These are phyloP conservation scores for Anolis carolinensis DNA, from an alignment of 2,113 vertebrate species.

Conservation along the genomic window DNA sequence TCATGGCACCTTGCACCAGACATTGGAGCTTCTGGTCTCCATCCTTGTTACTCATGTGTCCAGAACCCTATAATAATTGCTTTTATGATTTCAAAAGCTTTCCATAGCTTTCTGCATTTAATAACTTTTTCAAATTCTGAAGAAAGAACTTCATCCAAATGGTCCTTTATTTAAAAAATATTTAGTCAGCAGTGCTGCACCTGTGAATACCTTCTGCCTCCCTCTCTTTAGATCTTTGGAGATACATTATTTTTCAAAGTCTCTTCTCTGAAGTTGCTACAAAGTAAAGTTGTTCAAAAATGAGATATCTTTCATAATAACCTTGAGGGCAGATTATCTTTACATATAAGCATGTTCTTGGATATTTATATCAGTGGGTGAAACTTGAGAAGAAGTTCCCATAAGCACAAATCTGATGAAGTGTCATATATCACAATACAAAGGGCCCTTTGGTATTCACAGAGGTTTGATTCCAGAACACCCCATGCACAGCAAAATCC, in stretches of 20 bases:
- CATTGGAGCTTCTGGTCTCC: too few relatives aligned
- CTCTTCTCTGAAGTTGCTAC: not conserved
- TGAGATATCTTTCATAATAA: not conserved
- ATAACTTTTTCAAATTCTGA: not conserved
- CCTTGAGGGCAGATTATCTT: not conserved
- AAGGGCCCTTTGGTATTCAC: too few relatives aligned
- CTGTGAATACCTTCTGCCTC: not conserved
- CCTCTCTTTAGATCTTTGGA: not conserved
- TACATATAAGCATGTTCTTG: not conserved
- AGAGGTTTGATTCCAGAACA: too few relatives aligned
- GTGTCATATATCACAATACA: not conserved
- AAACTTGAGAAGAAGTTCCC: not conserved
- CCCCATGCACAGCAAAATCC: too few relatives aligned
- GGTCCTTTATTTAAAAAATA: not conserved
- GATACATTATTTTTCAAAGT: not conserved
- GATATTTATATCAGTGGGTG: not conserved
- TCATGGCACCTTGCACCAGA: too few relatives aligned
- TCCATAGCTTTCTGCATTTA: not conserved
- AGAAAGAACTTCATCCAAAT: not conserved
- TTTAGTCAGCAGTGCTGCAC: not conserved
- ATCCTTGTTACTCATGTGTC: too few relatives aligned
- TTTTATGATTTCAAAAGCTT: not conserved
- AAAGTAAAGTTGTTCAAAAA: not conserved
- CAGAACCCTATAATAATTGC: not conserved
- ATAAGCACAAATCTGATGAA: not conserved